Conservation (phyloP, 2,797 vertebrate genomes). For the Lutjanus argentimaculatus region DNA sequence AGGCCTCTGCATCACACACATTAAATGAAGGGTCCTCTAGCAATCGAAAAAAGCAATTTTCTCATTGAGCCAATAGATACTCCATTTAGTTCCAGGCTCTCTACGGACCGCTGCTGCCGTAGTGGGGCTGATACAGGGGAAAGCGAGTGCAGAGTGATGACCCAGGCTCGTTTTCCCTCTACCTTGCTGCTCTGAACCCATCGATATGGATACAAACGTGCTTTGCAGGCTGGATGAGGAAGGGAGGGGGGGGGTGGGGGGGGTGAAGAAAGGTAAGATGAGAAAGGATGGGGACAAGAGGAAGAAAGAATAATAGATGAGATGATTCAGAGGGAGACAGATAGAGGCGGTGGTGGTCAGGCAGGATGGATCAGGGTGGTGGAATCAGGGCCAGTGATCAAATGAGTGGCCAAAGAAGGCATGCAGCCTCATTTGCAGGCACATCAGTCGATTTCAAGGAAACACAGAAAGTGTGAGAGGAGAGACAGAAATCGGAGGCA, state of each 20-base stretch:
- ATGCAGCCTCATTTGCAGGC: slow-evolving; percentile 56
- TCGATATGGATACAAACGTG: slow-evolving; percentile 64
- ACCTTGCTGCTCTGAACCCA: slow-evolving; percentile 64
- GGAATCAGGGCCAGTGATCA: slow-evolving; percentile 59
- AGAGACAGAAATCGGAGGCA: slow-evolving; percentile 46
- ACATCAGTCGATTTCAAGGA: slow-evolving; percentile 59
- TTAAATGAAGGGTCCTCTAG: slow-evolving; percentile 85
- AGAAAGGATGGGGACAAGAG: slow-evolving; percentile 40
- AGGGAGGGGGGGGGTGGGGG: not conserved
- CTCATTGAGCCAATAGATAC: slow-evolving; percentile 86
- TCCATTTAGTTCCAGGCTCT: slow-evolving; percentile 85
- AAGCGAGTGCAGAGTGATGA: slow-evolving; percentile 77
- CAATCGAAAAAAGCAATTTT: slow-evolving; percentile 87
- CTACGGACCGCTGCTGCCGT: slow-evolving; percentile 71
- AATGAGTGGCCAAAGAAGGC: slow-evolving; percentile 52
- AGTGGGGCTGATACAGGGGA: slow-evolving; percentile 67
- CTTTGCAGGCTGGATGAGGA: slow-evolving; percentile 46
- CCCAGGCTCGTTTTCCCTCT: slow-evolving; percentile 71
- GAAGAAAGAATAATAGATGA: slow-evolving; percentile 54
- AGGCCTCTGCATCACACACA: slow-evolving; percentile 79
- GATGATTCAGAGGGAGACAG: slow-evolving; percentile 31
- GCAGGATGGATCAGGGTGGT: slow-evolving; percentile 49
- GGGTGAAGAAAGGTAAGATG: slow-evolving; percentile 33
- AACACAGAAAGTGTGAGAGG: slow-evolving; percentile 17
- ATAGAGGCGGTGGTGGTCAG: slow-evolving; percentile 30